Conservation (phyloP, 2,797 vertebrate species). For the Hozukius guyotensis region DNA sequence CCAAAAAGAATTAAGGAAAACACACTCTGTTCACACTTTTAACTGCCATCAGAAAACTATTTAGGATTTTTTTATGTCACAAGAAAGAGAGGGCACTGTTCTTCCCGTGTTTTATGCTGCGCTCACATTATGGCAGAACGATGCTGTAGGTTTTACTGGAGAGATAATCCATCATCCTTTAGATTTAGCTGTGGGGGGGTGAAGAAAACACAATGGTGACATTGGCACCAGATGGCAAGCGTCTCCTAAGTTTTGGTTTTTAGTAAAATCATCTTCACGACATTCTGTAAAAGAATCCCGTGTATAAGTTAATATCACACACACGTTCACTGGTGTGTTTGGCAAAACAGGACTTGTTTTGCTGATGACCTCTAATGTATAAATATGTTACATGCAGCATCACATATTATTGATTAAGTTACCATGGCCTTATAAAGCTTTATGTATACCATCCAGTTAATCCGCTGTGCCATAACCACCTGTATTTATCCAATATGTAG, state of each 20-base stretch:
- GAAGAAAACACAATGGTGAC: too few species aligned
- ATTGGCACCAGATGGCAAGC: too few species aligned
- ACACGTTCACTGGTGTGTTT: not conserved
- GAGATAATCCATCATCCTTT: not conserved
- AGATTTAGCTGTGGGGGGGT: not conserved
- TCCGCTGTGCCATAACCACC: slow-evolving; percentile 21
- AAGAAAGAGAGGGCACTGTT: not conserved
- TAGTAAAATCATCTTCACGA: not conserved
- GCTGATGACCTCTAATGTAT: too few species aligned
- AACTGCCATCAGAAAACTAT: too few species aligned
- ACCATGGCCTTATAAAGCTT: slow-evolving; percentile 26
- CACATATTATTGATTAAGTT: slow-evolving; percentile 4
- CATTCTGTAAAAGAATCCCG: not conserved
- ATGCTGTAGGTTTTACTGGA: not conserved
- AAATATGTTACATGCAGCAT: slow-evolving; percentile 4
- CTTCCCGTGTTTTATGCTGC: not conserved
- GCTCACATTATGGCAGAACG: not conserved
- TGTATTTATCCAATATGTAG: slow-evolving; percentile 25
- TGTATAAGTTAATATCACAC: not conserved
- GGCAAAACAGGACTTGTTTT: not conserved
- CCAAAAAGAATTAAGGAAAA: not conserved
- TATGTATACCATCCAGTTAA: not conserved
- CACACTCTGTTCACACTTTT: too few species aligned
- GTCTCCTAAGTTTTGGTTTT: too few species aligned
- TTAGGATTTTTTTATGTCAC: not conserved